Evolutionary conservation across 2,888 invertebrate species (phyloP).

Genomic region (Drosophila borborema): DNA sequence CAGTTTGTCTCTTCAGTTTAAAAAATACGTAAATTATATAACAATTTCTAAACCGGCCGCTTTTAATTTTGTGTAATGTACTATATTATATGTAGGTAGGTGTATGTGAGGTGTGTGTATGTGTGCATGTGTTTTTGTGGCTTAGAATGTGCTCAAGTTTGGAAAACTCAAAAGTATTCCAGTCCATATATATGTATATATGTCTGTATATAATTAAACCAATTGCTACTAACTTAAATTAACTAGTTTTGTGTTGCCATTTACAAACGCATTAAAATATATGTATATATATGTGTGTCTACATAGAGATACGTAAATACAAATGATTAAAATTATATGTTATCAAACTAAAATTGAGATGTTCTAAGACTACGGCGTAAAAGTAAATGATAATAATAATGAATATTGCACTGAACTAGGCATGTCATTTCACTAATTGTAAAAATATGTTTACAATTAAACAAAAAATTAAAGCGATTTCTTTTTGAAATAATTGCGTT

Average conservation of each 20-base stretch:
- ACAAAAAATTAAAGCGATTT: conserved; percentile 48
- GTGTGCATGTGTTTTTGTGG: conserved; percentile 32
- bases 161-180: conserved; percentile 52
- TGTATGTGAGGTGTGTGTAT: conserved; percentile 17
- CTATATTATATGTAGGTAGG: conserved; percentile 26
- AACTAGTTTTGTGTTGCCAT: conserved; percentile 55
- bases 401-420: conserved; percentile 77
- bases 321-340: conserved; percentile 42
- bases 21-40: conserved; percentile 63
- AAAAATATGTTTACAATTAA: conserved; percentile 55
- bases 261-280: conserved; percentile 28
- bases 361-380: conserved; percentile 47
- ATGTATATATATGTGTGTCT: background rate
- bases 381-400: conserved; percentile 49
- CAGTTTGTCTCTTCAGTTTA: conserved; percentile 44
- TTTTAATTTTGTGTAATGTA: conserved; percentile 27
- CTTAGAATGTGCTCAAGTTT: conserved; percentile 70
- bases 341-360: conserved; percentile 54
- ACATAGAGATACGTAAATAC: conserved; percentile 18
- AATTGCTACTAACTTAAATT: conserved; percentile 76
- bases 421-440: conserved; percentile 68
- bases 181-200: background rate
- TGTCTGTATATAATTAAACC: conserved; percentile 40
- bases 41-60: conserved; percentile 54
- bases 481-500: conserved; percentile 36